Conservation (phyloP, 1,140 invertebrate genomes). For the Ceratitis capitata region DNA sequence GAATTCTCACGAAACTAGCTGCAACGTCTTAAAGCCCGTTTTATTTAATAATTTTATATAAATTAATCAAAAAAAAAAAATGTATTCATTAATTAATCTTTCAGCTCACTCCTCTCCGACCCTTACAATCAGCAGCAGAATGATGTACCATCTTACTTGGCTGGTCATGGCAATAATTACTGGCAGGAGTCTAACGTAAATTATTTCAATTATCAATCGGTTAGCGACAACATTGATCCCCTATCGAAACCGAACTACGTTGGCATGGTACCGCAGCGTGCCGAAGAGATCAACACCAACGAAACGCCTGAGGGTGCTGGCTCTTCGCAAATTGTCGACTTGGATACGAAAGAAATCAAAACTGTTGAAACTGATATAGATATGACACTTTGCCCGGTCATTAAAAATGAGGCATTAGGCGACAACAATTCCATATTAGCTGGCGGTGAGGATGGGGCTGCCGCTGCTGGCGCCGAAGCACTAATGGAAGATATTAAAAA, state of each 20-base stretch:
- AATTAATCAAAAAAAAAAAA: neutral
- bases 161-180: slow-evolving; percentile 42
- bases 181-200: slow-evolving; percentile 53
- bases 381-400: slow-evolving; percentile 42
- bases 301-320: slow-evolving; percentile 49
- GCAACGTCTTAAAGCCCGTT: too few species aligned
- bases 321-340: slow-evolving; percentile 68
- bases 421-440: neutral
- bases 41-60: too few species aligned
- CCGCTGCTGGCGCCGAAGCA: neutral
- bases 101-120: slow-evolving; percentile 42
- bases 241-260: slow-evolving; percentile 56
- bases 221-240: slow-evolving; percentile 42
- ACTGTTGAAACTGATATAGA: slow-evolving; percentile 67
- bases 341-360: slow-evolving; percentile 71
- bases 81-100: neutral
- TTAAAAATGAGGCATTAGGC: slow-evolving; percentile 46
- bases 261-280: slow-evolving; percentile 50
- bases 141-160: slow-evolving; percentile 51
- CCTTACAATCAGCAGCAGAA: slow-evolving; percentile 41
- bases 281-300: slow-evolving; percentile 53
- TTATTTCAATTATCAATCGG: slow-evolving; percentile 42
- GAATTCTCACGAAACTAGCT: too few species aligned
- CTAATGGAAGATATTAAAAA: neutral
- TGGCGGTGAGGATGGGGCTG: slow-evolving; percentile 40